Conservation (phyloP, 2,797 vertebrate genomes). For the Myotis myotis region DNA sequence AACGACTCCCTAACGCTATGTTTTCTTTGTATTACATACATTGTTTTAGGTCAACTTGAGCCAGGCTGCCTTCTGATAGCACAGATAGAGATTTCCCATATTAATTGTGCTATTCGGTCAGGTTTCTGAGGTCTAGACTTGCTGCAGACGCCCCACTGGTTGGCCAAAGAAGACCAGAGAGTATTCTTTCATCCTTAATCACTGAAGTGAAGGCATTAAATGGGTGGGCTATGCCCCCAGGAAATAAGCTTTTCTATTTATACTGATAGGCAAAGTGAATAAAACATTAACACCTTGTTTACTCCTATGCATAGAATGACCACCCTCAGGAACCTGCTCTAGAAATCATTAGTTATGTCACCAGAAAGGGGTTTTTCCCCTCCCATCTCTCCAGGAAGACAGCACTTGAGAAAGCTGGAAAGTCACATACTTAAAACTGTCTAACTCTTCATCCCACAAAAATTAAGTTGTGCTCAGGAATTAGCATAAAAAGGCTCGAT, state of each 20-base stretch:
- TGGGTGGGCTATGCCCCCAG: fast-evolving
- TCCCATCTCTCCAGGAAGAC: not conserved
- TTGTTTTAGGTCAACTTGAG: not conserved
- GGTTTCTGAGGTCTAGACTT: not conserved
- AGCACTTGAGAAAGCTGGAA: not conserved
- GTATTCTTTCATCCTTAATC: not conserved
- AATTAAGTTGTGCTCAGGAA: not conserved
- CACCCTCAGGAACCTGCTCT: not conserved
- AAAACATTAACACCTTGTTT: not conserved
- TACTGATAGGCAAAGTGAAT: not conserved
- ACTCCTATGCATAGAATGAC: not conserved
- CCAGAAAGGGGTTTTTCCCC: not conserved
- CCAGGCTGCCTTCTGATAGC: not conserved
- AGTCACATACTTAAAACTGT: not conserved
- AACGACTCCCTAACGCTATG: not conserved
- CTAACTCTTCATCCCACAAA: not conserved
- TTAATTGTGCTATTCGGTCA: not conserved
- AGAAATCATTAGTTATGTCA: not conserved
- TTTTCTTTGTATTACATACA: not conserved
- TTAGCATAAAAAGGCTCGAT: not conserved
- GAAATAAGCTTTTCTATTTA: not conserved
- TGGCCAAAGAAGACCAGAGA: not conserved
- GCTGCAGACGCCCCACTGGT: not conserved
- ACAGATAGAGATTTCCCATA: not conserved
- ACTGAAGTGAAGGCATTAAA: not conserved